Evolutionary conservation across 2,888 invertebrate species (phyloP).

Genomic region (Frankliniella intonsa): DNA sequence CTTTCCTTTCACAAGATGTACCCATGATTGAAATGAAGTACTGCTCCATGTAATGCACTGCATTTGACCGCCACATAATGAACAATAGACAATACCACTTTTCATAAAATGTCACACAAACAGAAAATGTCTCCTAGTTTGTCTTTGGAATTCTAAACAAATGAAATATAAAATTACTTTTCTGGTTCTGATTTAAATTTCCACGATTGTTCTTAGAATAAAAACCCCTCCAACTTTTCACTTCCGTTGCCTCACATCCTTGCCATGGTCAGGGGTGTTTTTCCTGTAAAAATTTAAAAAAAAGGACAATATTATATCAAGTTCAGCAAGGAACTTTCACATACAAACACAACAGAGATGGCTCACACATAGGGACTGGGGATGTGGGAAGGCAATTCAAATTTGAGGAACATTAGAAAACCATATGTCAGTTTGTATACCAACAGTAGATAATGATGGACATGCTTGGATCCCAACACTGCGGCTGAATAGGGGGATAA

Average conservation of each 20-base stretch:
- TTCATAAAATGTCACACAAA: background rate
- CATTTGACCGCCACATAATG: background rate
- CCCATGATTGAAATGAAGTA: background rate
- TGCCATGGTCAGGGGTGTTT: slow-evolving; percentile 44
- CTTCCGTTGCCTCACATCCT: slow-evolving; percentile 44
- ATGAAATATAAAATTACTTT: too few species aligned
- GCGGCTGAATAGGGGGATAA: background rate
- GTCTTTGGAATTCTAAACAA: background rate
- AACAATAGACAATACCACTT: background rate
- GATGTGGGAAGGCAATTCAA: background rate
- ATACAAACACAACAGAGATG: background rate
- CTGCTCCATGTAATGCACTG: background rate
- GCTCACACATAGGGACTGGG: background rate
- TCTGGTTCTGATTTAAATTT: background rate
- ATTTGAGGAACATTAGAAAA: background rate
- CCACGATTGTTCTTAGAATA: background rate
- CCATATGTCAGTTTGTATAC: background rate
- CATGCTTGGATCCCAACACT: slow-evolving; percentile 1
- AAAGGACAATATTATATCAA: background rate
- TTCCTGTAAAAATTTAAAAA: slow-evolving; percentile 41
- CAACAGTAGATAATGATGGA: background rate
- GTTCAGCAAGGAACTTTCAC: background rate
- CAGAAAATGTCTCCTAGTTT: background rate
- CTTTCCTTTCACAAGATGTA: background rate
- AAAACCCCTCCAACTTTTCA: slow-evolving; percentile 36